A percentile compares a stretch with the other conserved stretches of the same genome.
These are phyloP conservation scores for Eclectus roratus DNA, from an alignment of 2,113 vertebrate species.

Conservation along the genomic window DNA sequence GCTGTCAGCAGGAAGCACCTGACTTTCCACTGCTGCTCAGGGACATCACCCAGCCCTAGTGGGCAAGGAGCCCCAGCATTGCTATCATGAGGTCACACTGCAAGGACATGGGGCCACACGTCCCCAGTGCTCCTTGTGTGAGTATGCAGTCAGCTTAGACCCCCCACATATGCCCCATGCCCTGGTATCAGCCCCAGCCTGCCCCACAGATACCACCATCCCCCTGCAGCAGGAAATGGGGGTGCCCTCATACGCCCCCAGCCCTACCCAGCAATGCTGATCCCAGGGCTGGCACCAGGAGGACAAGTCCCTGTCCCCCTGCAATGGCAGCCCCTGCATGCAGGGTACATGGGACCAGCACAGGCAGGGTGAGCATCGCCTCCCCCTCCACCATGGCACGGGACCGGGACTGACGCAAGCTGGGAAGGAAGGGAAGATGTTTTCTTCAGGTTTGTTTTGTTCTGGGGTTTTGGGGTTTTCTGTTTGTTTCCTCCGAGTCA, in stretches of 20 bases:
- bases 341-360: accelerated
- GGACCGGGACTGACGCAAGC: not conserved
- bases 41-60: accelerated
- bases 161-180: accelerated
- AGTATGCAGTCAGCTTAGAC: not conserved
- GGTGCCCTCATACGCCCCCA: not conserved
- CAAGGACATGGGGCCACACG: accelerated
- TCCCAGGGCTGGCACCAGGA: not conserved
- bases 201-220: not conserved
- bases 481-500: constrained; percentile 5
- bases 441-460: constrained; percentile 56
- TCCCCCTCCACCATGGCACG: not conserved
- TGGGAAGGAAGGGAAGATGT: not conserved
- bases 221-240: not conserved
- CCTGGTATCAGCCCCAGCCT: not conserved
- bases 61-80: accelerated
- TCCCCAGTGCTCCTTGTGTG: not conserved
- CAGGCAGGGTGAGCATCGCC: not conserved
- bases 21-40: not conserved
- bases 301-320: accelerated
- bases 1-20: not conserved
- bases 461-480: constrained; percentile 50
- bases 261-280: not conserved
- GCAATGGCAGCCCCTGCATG: accelerated
- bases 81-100: not conserved